Base-by-base conservation (phyloP, 2,888 invertebrate species). In the Zaprionus bogoriensis region DNA sequence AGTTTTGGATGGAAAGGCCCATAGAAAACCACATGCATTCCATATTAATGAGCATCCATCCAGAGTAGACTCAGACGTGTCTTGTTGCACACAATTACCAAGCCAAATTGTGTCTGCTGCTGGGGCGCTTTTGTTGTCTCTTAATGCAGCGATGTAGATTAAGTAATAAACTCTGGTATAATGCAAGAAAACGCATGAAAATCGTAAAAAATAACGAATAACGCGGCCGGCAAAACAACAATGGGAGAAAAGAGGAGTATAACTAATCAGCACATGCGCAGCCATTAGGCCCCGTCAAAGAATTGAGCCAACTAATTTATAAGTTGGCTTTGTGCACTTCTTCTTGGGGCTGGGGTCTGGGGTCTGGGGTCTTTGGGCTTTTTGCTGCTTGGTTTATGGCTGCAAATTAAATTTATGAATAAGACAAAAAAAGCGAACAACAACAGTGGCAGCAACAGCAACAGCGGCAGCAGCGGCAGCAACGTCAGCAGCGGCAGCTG, bases 241-340 rank as follows among this genome's bases (percentile, higher is more conserved):
- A 79, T 85, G 47, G 77, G 67, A 62, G 76, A 78, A 85, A 85
- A 74, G 67, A 68, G 77, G 62, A 70, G 76, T 76, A 68, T 47
- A 65, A 68, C 79, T 85, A 80, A 80, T 86, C 83, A 86, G 83
- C 80, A 77, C 86, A 83, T 76, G 80, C 66, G 83, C 75, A 66
- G 67, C 65, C 78, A 78, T 78, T 81, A 78, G 64, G 65, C 53
- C 50, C n/a, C 32, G 62, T 20, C 47, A 46, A 61, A 59, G 63
- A 71, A 62, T 59, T 51, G 58, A 67, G 76, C 62, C 78, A 60
- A 62, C 71, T 74, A 77, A 81, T 78, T 74, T 50, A 46, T 50
- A 61, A 55, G 38, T 48, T 55, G 30, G 48, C 53, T 44, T 48
- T 42, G 20, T 45, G 52, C 44, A 36, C 38, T 22, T 20, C n/a